Base-by-base conservation (phyloP, 2,797 vertebrate species). In the Protonibea diacanthus region DNA sequence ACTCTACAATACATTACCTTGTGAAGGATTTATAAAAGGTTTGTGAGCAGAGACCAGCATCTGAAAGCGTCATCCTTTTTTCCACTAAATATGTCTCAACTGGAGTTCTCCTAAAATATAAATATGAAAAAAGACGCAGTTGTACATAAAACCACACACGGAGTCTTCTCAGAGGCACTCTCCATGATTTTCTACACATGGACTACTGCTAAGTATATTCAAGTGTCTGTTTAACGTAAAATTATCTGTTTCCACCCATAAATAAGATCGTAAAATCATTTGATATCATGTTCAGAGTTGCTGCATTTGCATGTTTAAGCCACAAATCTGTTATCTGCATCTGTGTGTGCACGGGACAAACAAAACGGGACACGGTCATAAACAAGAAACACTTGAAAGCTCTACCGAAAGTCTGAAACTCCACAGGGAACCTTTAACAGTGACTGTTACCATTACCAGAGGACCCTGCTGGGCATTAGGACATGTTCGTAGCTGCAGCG, bases 401-500 rank as follows among this genome's bases (percentile, higher is more conserved):
- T 0, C 61, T n/a, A 14, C 44, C 12, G 44, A 4, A 65, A 42
- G 42, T 61, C 48, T 47, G 17, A 48, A 44, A 29, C 59, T 23
- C 58, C 2, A n/a, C 14, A 49, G 56, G 67, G n/a, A 51, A 27
- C 6, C 33, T 74, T 70, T 23, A 59, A 73, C 56, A 47, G 71
- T 7, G 83, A 77, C 25, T 0, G 15, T 14, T 48, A 42, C 67
- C 44, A 52, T 59, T 57, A 72, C 44, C 52, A 3, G 21, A 78
- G 64, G 12, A 74, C 71, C 33, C 61, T 13, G 73, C 68, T 6
- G 73, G 57, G 60, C 73, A 42, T 55, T 8, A 33, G 73, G 85
- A 83, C 88, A 57, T 74, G 91, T 86, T 69, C 2, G 8, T 78
- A 84, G 88, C 86, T 78, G 89, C 74, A 62, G 82, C 23, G 40